Evolutionary conservation across 2,113 vertebrate species (phyloP).

Genomic region (Varanus komodoensis): DNA sequence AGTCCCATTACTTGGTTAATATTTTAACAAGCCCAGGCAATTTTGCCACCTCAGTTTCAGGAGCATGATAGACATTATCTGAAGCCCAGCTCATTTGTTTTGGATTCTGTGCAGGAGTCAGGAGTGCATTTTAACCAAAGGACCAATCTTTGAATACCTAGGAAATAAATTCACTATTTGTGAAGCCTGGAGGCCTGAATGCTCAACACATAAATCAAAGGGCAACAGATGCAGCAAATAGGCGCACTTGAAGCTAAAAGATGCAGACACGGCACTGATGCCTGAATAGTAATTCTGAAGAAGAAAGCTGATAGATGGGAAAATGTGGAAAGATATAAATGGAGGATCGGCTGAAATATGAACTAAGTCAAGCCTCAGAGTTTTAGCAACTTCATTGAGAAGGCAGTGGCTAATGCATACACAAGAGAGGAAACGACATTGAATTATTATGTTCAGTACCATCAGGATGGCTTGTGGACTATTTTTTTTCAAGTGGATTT

Average conservation of each 20-base stretch:
- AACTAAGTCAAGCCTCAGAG: background rate
- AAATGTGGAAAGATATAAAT: conserved; percentile 32
- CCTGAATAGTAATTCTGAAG: conserved; percentile 40
- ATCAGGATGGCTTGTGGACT: background rate
- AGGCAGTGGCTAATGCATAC: background rate
- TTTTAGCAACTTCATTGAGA: conserved; percentile 46
- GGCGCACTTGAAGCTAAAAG: conserved; percentile 48
- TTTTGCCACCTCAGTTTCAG: conserved; percentile 47
- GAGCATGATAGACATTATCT: conserved; percentile 39
- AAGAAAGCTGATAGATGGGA: conserved; percentile 36
- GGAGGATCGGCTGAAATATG: conserved; percentile 24
- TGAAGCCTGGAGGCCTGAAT: conserved; percentile 46
- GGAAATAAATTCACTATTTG: conserved; percentile 55
- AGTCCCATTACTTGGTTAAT: conserved; percentile 25
- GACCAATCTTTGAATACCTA: conserved; percentile 43
- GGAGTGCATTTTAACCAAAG: conserved; percentile 56
- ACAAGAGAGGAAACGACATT: background rate
- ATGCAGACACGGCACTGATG: background rate
- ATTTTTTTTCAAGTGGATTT: conserved; percentile 20
- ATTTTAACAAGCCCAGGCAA: conserved; percentile 26
- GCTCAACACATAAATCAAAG: conserved; percentile 62
- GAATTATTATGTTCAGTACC: background rate
- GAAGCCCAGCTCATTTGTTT: conserved; percentile 51
- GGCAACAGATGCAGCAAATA: conserved; percentile 36
- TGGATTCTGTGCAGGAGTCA: conserved; percentile 46